Evolutionary conservation across 1,140 invertebrate species (phyloP).

Genomic region (Colletes gigas): DNA sequence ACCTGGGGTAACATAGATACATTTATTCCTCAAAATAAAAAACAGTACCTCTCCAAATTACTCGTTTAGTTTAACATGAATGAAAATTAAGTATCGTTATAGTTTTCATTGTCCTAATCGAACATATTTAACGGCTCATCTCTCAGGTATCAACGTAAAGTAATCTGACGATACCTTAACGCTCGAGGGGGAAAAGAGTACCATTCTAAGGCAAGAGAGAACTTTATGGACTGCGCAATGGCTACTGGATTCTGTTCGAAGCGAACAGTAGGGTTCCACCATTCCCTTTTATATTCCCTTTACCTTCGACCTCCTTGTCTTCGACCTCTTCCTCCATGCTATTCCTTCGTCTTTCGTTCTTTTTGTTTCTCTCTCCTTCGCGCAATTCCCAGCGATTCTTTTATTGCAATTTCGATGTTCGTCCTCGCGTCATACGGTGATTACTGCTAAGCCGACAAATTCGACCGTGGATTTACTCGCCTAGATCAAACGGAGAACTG

Average conservation of each 20-base stretch:
- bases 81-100: too few species aligned
- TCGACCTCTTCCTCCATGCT: conserved; percentile 21
- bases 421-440: conserved; percentile 56
- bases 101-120: too few species aligned
- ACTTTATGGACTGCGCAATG: conserved; percentile 71
- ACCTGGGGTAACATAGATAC: too few species aligned
- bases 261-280: conserved; percentile 49
- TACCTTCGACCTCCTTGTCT: conserved; percentile 14
- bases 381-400: conserved; percentile 60
- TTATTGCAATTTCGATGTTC: conserved; percentile 53
- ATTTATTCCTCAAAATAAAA: too few species aligned
- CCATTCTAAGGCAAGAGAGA: conserved; percentile 61
- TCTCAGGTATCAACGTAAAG: too few species aligned
- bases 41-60: too few species aligned
- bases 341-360: conserved; percentile 13
- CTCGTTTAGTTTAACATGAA: too few species aligned
- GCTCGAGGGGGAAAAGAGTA: conserved; percentile 58
- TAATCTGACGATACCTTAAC: conserved; percentile 56
- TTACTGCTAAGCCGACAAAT: conserved; percentile 53
- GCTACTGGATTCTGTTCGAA: conserved; percentile 63
- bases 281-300: conserved; percentile 52
- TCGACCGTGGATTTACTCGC: conserved; percentile 37
- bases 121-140: too few species aligned
- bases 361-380: conserved; percentile 26
- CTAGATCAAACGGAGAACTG: conserved; percentile 5